phyloP scores from a whole-genome alignment of 2,797 vertebrate species.

The Sebastiscus albofasciatus region DNA sequence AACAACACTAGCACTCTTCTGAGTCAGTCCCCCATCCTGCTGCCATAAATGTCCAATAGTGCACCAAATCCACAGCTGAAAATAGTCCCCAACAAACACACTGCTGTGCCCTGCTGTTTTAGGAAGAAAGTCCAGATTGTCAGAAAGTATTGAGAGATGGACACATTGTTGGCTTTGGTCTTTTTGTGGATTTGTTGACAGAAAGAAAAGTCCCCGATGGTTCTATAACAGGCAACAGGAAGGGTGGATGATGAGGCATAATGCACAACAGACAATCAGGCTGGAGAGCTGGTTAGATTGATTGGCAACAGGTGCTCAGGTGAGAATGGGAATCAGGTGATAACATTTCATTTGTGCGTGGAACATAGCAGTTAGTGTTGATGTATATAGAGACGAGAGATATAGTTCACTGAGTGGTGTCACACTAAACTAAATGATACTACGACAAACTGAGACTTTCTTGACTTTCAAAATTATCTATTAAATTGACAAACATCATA shows the following conservation, averaged over 20 bases:
- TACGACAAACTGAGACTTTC: too few species aligned
- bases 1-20: background rate
- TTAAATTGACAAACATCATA: too few species aligned
- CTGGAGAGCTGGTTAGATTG: background rate
- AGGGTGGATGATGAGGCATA: background rate
- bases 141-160: background rate
- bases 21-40: background rate
- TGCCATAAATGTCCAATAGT: background rate
- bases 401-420: too few species aligned
- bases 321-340: background rate
- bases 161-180: background rate
- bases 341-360: background rate
- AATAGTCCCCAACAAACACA: background rate
- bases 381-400: too few species aligned
- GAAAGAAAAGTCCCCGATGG: background rate
- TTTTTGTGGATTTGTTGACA: background rate
- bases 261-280: background rate
- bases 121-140: background rate
- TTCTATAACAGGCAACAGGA: background rate
- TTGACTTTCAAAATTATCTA: too few species aligned
- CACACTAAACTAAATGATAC: too few species aligned
- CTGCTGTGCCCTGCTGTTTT: background rate
- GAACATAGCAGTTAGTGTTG: too few species aligned
- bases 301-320: background rate
- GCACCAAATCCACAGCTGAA: background rate